Evolutionary conservation across 1,140 invertebrate genomes (phyloP), one percentile per base, ranked within the genome.

Genomic region (Eriocheir sinensis): DNA sequence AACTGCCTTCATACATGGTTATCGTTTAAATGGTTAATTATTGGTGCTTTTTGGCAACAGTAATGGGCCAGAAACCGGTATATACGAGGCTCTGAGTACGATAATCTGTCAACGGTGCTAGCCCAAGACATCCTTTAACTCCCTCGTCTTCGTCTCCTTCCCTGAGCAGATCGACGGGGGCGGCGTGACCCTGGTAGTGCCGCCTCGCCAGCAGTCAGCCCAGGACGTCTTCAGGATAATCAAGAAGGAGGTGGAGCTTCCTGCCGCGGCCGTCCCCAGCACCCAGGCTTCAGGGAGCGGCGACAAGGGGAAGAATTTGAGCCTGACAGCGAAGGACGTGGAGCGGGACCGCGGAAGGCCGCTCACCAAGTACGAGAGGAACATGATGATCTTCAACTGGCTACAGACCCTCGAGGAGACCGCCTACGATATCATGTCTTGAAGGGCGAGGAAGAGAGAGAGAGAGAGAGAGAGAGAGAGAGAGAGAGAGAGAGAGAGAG

Each of bases 351-450:
- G 98, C 6, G 98, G 98, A 0, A 98, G 98, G 95, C 98, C 98
- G 4, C 97, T 99, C 1, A 98, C 98, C 21, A 98, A 98, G 96
- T 98, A 98, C 96, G 98, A 99, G 96, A 96, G 98, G 32, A 99
- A 99, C 96, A 98, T 99, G 98, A 98, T 99, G 98, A 98, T 99
- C 80, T 98, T 99, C 97, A 98, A 98, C 96, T 99, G 98, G 98
- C 97, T 99, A 0, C 98, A 99, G 96, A 98, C 98, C 2, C 97
- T 99, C 6, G 98, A 99, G 96, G 98, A 98, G 96, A 97, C 97
- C 9, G 97, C 97, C n/a, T 97, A 97, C 90, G 97, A 97, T 32
- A 94, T 95, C 3, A 93, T 94, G 92, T 95, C 93, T 30, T 94
- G 93, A 94, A 94, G 93, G 93, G 88, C 44, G 89, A 94, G 89